Evolutionary conservation across 2,888 invertebrate species (phyloP).

Genomic region (Drosophila silvestris): DNA sequence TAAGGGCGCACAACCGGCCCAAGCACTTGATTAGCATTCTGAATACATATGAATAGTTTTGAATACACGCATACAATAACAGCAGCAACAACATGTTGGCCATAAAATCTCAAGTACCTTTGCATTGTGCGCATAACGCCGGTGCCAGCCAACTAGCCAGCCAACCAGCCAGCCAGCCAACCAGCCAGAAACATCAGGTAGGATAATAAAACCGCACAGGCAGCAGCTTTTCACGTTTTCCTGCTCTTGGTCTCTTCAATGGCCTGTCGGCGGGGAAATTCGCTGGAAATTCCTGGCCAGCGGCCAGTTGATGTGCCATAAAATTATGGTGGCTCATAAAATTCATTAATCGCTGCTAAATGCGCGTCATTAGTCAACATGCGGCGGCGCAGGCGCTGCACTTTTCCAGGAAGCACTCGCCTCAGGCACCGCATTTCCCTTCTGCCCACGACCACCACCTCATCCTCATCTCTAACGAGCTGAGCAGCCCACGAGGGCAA

Average conservation of each 20-base stretch:
- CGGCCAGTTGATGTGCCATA: conserved; percentile 74
- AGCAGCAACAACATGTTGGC: conserved; percentile 21
- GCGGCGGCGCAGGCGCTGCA: conserved; percentile 55
- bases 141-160: conserved; percentile 52
- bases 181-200: conserved; percentile 34
- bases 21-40: conserved; percentile 75
- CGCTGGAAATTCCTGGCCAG: conserved; percentile 66
- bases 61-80: conserved; percentile 5
- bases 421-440: conserved; percentile 47
- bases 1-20: conserved; percentile 55
- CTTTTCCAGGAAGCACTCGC: conserved; percentile 72
- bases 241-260: conserved; percentile 49
- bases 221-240: conserved; percentile 46
- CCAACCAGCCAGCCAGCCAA: background rate
- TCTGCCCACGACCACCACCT: background rate
- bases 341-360: conserved; percentile 80
- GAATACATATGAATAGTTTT: conserved; percentile 43
- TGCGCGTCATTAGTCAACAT: conserved; percentile 81
- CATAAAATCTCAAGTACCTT: conserved; percentile 76
- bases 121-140: conserved; percentile 68
- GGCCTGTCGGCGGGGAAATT: conserved; percentile 67
- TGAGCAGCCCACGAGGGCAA: conserved; percentile 28
- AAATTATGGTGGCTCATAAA: conserved; percentile 80
- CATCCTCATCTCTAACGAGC: conserved; percentile 47
- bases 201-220: conserved; percentile 71